These are phyloP conservation scores for Uria lomvia DNA, from an alignment of 2,113 vertebrate species.

Conservation along the genomic window DNA sequence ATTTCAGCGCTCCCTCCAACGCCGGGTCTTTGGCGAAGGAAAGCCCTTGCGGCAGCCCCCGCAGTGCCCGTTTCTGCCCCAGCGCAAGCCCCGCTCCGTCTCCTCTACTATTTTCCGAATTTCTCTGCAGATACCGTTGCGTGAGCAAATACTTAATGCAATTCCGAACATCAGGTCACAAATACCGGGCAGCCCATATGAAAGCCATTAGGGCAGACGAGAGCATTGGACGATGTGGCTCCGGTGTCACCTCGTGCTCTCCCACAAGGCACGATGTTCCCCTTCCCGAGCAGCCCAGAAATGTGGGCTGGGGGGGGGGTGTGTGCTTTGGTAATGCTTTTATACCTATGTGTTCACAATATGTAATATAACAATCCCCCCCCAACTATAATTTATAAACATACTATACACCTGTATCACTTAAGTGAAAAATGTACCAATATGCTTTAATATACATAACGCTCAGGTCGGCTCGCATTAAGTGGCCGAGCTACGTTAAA, in stretches of 20 bases:
- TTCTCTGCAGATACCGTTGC: neutral
- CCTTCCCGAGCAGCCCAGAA: too few species aligned
- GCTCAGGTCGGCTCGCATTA: neutral
- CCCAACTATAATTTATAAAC: neutral
- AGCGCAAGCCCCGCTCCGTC: neutral
- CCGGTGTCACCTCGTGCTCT: neutral
- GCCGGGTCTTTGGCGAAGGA: accelerated
- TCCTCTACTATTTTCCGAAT: neutral
- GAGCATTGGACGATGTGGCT: neutral
- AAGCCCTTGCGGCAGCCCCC: neutral
- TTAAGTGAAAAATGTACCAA: neutral
- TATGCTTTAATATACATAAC: accelerated
- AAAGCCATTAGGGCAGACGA: neutral
- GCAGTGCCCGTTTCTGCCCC: neutral
- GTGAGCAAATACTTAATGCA: neutral
- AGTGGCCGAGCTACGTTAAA: neutral
- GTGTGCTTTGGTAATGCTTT: neutral
- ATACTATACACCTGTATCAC: neutral
- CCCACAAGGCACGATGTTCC: neutral
- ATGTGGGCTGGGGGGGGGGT: neutral
- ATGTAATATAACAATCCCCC: accelerated
- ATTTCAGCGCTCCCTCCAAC: neutral
- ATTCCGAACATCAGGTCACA: neutral
- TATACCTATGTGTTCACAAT: neutral
- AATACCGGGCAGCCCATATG: neutral